A percentile compares a stretch with the other conserved stretches of the same genome.
Evolutionary conservation across 1,140 invertebrate genomes (phyloP).

Genomic region (Dinothrombium tinctorium): DNA sequence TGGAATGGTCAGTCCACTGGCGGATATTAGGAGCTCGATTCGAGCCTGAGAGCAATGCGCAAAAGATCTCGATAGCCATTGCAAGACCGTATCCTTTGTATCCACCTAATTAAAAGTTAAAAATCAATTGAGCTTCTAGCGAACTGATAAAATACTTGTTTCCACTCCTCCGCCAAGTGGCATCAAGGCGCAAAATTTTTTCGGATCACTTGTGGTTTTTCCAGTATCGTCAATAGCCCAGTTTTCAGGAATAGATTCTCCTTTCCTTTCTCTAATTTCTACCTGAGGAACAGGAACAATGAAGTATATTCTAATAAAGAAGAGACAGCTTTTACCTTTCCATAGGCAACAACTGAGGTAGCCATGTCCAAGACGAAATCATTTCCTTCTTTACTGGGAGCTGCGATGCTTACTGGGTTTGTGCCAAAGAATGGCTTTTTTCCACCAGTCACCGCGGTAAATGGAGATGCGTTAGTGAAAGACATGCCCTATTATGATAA

Average conservation of each 20-base stretch:
- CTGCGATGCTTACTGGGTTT: constrained; percentile 60
- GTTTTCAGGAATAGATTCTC: constrained; percentile 41
- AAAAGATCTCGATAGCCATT: constrained; percentile 61
- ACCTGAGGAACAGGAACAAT: constrained; percentile 55
- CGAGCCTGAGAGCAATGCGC: constrained; percentile 38
- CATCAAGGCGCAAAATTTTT: constrained; percentile 6
- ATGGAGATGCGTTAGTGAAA: constrained; percentile 34
- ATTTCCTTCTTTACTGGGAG: constrained; percentile 30
- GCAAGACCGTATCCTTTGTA: constrained; percentile 77
- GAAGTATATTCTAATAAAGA: too few species aligned
- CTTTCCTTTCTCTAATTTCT: constrained; percentile 49
- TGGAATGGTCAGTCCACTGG: constrained; percentile 39
- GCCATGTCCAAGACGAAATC: constrained; percentile 81
- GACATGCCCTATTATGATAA: background rate
- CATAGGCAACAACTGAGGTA: constrained; percentile 58
- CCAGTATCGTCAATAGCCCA: constrained; percentile 59
- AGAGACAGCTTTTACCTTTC: too few species aligned
- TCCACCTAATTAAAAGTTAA: too few species aligned
- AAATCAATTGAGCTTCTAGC: too few species aligned
- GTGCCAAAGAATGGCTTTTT: constrained; percentile 58
- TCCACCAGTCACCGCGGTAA: constrained; percentile 58
- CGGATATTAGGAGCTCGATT: constrained; percentile 42
- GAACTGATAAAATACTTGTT: too few species aligned
- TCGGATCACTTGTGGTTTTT: constrained; percentile 6
- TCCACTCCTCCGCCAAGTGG: background rate